A percentile compares a stretch with the other conserved stretches of the same genome.
These are phyloP conservation scores for Dendroctonus ponderosae DNA, from an alignment of 1,140 invertebrate genomes.

Conservation along the genomic window DNA sequence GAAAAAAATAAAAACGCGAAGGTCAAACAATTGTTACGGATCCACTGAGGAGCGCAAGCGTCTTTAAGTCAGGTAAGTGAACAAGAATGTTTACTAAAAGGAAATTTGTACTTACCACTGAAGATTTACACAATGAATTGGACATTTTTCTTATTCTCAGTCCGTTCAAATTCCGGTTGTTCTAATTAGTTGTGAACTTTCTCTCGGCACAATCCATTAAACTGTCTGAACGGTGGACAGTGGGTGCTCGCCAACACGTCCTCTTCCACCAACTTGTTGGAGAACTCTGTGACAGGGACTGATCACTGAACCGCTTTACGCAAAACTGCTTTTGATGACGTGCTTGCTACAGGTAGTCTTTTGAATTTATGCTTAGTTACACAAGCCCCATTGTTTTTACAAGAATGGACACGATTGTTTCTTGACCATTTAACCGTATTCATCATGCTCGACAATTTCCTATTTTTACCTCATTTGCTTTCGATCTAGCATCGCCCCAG, in stretches of 20 bases:
- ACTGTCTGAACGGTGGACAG: background rate
- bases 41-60: background rate
- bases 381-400: constrained; percentile 12
- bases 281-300: constrained; percentile 19
- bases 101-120: constrained; percentile 31
- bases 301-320: constrained; percentile 19
- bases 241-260: constrained; percentile 2
- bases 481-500: too few species aligned
- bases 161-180: constrained; percentile 13
- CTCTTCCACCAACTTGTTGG: constrained; percentile 22
- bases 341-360: constrained; percentile 32
- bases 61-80: background rate
- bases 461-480: constrained; percentile 3
- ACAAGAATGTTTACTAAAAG: constrained; percentile 4
- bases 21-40: constrained; percentile 18
- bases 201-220: constrained; percentile 21
- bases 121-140: constrained; percentile 34
- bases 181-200: constrained; percentile 31
- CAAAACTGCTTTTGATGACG: constrained; percentile 20
- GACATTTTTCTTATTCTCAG: constrained; percentile 21
- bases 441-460: background rate
- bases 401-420: constrained; percentile 3
- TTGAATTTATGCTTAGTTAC: constrained; percentile 19
- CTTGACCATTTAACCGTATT: constrained; percentile 23
- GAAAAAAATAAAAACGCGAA: background rate